Conservation (phyloP, 2,113 vertebrate species). For the Chunga burmeisteri region DNA sequence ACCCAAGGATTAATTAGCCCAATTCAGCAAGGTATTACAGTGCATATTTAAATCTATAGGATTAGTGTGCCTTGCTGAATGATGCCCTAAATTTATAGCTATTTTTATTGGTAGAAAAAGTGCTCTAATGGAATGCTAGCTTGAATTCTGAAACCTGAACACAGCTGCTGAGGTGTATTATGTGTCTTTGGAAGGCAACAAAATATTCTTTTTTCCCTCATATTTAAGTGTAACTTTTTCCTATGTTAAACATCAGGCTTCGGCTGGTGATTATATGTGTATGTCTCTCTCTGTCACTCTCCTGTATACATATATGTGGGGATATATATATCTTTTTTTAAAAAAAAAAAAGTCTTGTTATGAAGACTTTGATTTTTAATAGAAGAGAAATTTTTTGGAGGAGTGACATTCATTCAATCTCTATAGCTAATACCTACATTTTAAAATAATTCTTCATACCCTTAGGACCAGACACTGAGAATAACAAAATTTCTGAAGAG, state of each 20-base stretch:
- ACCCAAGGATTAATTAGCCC: background rate
- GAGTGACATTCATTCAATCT: background rate
- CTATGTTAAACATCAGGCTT: background rate
- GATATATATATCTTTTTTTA: too few relatives aligned
- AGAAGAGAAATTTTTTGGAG: background rate
- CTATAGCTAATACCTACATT: background rate
- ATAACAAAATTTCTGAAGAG: background rate
- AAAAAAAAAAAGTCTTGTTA: background rate
- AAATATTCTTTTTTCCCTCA: background rate
- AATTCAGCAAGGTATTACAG: background rate
- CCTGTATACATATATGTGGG: background rate
- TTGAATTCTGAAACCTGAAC: background rate
- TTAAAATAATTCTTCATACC: background rate
- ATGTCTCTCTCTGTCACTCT: background rate
- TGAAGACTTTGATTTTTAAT: background rate
- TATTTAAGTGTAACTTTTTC: background rate
- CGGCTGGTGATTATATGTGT: background rate
- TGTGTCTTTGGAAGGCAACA: background rate
- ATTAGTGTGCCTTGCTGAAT: slow-evolving; percentile 4
- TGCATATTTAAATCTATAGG: slow-evolving; percentile 13
- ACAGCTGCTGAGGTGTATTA: background rate
- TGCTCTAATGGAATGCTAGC: background rate
- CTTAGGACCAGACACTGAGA: background rate
- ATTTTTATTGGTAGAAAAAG: background rate
- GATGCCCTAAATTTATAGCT: background rate